Conservation (phyloP, 2,113 vertebrate genomes). For the Chionis minor region DNA sequence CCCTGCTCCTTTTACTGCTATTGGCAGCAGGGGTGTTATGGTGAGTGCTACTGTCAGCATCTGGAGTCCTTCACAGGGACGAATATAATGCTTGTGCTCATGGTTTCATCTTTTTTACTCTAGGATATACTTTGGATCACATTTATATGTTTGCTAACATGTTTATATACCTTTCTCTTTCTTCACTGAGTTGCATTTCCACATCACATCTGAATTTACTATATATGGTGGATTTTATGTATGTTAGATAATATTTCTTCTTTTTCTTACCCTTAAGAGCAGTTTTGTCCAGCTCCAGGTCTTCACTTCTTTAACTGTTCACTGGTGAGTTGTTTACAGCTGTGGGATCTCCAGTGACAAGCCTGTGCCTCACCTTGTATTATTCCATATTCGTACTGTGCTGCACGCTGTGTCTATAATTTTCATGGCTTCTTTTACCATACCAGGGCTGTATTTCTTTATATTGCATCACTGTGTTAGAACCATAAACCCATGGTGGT, state of each 20-base stretch:
- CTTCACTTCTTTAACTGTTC: background rate
- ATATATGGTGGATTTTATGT: rapidly evolving
- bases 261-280: background rate
- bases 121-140: background rate
- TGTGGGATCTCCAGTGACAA: background rate
- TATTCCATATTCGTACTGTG: background rate
- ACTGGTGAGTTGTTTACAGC: background rate
- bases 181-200: background rate
- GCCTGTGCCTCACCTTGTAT: background rate
- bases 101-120: background rate
- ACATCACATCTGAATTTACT: background rate
- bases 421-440: background rate
- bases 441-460: background rate
- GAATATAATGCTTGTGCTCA: background rate
- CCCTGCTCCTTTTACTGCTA: background rate
- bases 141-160: background rate
- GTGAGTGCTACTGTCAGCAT: background rate
- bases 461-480: background rate
- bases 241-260: background rate
- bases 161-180: background rate
- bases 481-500: background rate
- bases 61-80: background rate
- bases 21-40: background rate
- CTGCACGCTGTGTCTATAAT: background rate
- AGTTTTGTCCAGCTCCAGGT: background rate